Conservation (phyloP, 2,797 vertebrate genomes). For the Mycteria americana region DNA sequence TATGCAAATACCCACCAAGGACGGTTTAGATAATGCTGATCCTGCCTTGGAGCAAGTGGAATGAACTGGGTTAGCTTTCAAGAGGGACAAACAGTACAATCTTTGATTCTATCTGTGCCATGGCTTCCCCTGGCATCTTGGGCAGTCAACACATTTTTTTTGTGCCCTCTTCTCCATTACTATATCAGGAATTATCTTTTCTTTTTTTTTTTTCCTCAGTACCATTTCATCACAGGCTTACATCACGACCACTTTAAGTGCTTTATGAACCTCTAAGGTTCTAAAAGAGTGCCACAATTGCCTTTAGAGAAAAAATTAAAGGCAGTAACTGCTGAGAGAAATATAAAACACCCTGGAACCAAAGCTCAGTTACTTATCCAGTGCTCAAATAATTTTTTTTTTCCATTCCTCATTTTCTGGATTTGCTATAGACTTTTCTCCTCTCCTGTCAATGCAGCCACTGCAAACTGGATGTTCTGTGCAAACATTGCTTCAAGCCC, state of each 20-base stretch:
- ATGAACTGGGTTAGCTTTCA: not conserved
- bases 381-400: not conserved
- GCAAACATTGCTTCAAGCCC: not conserved
- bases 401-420: not conserved
- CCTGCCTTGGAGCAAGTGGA: conserved; percentile 26
- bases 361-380: not conserved
- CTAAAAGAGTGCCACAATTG: not conserved
- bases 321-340: not conserved
- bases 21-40: conserved; percentile 5
- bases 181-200: not conserved
- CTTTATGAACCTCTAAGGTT: not conserved
- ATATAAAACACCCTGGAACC: not conserved
- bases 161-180: not conserved
- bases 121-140: not conserved
- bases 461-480: not conserved
- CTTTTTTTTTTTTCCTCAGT: not conserved
- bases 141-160: not conserved
- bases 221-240: not conserved
- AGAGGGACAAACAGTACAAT: not conserved
- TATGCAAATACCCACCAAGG: conserved; percentile 31
- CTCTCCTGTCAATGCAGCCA: not conserved
- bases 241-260: not conserved
- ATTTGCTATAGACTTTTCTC: not conserved
- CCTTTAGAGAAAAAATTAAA: not conserved
- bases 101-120: not conserved